Conservation (phyloP, 2,888 invertebrate genomes). For the Adineta ricciae region DNA sequence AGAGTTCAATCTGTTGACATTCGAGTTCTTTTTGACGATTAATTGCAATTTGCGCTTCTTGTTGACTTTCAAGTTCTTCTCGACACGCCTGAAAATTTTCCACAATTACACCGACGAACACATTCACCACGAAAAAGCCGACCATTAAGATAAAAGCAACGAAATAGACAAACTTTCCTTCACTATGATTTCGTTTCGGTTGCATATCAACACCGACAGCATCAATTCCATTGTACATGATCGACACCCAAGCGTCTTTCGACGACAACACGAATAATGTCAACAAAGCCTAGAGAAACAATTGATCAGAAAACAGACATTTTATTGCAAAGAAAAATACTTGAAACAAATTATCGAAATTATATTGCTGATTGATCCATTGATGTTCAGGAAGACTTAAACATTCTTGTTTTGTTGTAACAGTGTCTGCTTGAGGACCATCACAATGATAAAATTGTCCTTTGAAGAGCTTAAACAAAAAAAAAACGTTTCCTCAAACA, state of each 20-base stretch:
- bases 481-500: too few species aligned
- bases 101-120: constrained; percentile 99
- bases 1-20: constrained; percentile 86
- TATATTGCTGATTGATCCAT: constrained; percentile 97
- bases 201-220: constrained; percentile 92
- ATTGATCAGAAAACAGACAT: neutral
- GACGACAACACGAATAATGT: constrained; percentile 94
- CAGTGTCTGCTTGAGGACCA: constrained; percentile 66
- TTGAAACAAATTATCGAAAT: constrained; percentile 95
- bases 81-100: constrained; percentile 98
- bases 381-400: constrained; percentile 57
- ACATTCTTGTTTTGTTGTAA: constrained; percentile 76
- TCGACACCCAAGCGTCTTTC: constrained; percentile 98
- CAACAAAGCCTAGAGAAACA: constrained; percentile 71
- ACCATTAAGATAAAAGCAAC: constrained; percentile 95
- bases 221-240: constrained; percentile 98
- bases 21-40: constrained; percentile 87
- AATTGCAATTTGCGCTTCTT: constrained; percentile 77
- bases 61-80: constrained; percentile 95
- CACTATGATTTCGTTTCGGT: constrained; percentile 93
- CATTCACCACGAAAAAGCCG: constrained; percentile 97
- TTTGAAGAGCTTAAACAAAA: constrained; percentile 57
- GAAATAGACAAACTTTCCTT: constrained; percentile 95
- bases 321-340: neutral
- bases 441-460: constrained; percentile 95